Evolutionary conservation across 1,140 invertebrate species (phyloP).

Genomic region (Drosophila malerkotliana): DNA sequence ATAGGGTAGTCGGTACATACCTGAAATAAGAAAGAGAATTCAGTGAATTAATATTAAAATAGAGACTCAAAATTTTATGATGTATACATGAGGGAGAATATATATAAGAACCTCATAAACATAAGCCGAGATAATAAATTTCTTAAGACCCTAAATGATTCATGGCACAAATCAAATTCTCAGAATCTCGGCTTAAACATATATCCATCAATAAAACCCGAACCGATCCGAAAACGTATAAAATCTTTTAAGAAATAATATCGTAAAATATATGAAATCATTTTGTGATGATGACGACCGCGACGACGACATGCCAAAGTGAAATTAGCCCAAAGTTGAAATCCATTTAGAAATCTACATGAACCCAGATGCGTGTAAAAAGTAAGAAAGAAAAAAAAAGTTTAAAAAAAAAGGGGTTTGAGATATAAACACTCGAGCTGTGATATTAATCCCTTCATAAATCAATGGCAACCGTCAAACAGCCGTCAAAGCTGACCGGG

Average conservation of each 20-base stretch:
- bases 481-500: slow-evolving; percentile 59
- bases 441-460: slow-evolving; percentile 69
- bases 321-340: slow-evolving; percentile 79
- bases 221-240: slow-evolving; percentile 6
- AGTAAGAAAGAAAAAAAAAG: slow-evolving; percentile 32
- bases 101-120: slow-evolving; percentile 29
- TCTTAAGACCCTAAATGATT: slow-evolving; percentile 27
- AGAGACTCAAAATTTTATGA: neutral
- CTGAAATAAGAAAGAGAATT: slow-evolving; percentile 48
- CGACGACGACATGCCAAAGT: slow-evolving; percentile 55
- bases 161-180: slow-evolving; percentile 19
- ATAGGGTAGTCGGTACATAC: slow-evolving; percentile 51
- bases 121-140: slow-evolving; percentile 15
- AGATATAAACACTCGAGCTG: slow-evolving; percentile 35
- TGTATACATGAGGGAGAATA: neutral
- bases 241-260: slow-evolving; percentile 17
- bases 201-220: slow-evolving; percentile 40
- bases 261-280: slow-evolving; percentile 58
- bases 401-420: neutral
- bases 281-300: slow-evolving; percentile 37
- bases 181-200: slow-evolving; percentile 17
- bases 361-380: slow-evolving; percentile 53
- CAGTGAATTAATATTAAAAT: slow-evolving; percentile 27
- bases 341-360: slow-evolving; percentile 76
- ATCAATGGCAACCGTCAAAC: slow-evolving; percentile 54